Base-by-base conservation (phyloP, 1,140 invertebrate genomes). In the Bombus cullumanus region DNA sequence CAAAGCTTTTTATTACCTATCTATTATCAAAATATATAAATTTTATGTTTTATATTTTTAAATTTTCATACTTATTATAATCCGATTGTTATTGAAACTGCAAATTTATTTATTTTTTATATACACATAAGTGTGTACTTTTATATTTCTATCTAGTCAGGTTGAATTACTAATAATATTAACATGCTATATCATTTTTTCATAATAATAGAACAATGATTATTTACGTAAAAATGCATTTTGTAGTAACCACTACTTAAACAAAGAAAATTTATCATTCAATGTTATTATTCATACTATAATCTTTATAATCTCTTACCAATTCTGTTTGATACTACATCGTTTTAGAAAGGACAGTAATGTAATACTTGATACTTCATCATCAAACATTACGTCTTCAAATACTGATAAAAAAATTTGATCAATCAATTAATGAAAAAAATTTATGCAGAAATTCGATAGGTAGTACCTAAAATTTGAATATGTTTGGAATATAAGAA, bases 241-340 rank as follows among this genome's bases (percentile, higher is more conserved):
- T 71, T 71, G 12, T 62, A 22, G 6, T 22, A 53, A 53, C 12
- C 10, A 4, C 0, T 34, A 34, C 8, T 66, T 66, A 15, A 34
- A 34, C n/a, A 66, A 66, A 66, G 1, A 18, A 31, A 18, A 66
- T n/a, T 68, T 34, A 37, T 25, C 9, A 34, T 66, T 66, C 34
- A 28, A 92, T 95, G 87, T 93, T 95, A 87, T 93, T 91, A 87
- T 84, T 89, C 85, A 94, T 96, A 75, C 89, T 97, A 64, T 93
- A 62, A 62, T n/a, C 10, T 64, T 64, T 15, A 64, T 5, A 95
- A 86, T 95, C 95, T 68, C 96, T 96, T 41, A 94, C 96, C 94
- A 93, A 91, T 93, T 97, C 93, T 97, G 25, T 76, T 96, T 94
- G 96, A 97, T 90, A 96, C 95, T 1, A 97, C 96, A 83, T 94